Percentiles rank a stretch among this genome's conserved stretches.
Conservation (phyloP, 2,113 vertebrate genomes). For the Pithys albifrons region DNA sequence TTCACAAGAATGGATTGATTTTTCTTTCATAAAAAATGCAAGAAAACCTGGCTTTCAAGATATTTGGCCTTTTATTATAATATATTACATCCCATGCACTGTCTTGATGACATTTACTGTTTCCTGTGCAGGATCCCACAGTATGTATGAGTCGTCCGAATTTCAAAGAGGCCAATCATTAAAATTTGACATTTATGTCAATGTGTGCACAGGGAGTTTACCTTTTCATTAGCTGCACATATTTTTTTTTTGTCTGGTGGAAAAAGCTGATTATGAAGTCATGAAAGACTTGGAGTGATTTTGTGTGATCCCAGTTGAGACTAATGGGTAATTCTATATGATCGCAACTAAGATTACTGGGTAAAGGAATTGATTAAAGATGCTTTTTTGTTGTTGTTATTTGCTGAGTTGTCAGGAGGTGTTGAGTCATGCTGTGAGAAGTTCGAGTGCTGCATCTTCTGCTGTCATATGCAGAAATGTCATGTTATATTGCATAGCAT, state of each 20-base stretch:
- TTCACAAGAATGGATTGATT: constrained; percentile 55
- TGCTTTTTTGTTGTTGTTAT: neutral
- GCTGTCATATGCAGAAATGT: constrained; percentile 21
- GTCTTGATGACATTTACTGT: constrained; percentile 62
- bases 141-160: constrained; percentile 11
- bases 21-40: constrained; percentile 68
- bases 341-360: neutral
- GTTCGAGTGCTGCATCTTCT: neutral
- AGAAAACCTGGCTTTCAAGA: constrained; percentile 62
- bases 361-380: constrained; percentile 42
- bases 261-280: constrained; percentile 36
- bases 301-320: constrained; percentile 14
- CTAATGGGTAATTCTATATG: constrained; percentile 21
- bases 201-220: constrained; percentile 52
- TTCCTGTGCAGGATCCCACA: constrained; percentile 39
- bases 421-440: constrained; percentile 55
- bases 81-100: constrained; percentile 42
- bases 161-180: constrained; percentile 66
- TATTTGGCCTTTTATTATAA: constrained; percentile 67
- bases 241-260: neutral
- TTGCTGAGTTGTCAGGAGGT: constrained; percentile 41
- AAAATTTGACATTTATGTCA: constrained; percentile 71
- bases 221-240: constrained; percentile 52
- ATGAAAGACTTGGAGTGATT: constrained; percentile 33
- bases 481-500: neutral